A percentile compares a stretch with the other conserved stretches of the same genome.
Conservation (phyloP, 2,888 invertebrate genomes). For the Cyaniris semiargus region DNA sequence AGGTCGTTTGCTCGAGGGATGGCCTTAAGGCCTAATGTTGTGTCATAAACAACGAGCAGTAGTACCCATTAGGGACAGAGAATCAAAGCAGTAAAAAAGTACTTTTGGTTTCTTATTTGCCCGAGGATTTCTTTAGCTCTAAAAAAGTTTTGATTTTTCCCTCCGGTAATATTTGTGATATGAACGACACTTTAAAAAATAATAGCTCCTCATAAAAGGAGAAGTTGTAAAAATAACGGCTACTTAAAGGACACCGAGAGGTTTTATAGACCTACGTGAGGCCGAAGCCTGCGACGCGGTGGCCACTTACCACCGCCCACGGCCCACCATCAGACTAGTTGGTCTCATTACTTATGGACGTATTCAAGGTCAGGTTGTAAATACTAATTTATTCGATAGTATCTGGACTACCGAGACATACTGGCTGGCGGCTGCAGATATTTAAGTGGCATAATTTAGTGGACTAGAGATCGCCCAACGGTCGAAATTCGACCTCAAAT, state of each 20-base stretch:
- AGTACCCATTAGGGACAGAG: background rate
- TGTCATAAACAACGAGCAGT: background rate
- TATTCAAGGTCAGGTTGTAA: conserved; percentile 26
- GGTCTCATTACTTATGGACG: conserved; percentile 10
- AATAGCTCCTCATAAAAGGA: conserved; percentile 3
- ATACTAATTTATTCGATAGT: conserved; percentile 27
- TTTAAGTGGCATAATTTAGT: background rate
- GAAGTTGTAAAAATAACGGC: background rate
- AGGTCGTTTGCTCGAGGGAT: too few species aligned
- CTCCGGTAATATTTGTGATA: background rate
- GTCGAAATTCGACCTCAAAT: too few species aligned
- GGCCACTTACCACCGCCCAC: conserved; percentile 27
- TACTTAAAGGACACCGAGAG: background rate
- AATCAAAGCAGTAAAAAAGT: background rate
- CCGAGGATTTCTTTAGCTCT: background rate
- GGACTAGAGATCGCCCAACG: too few species aligned
- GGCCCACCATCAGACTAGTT: conserved; percentile 23
- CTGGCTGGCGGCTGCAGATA: conserved; percentile 22
- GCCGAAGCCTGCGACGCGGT: background rate
- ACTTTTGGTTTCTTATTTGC: background rate
- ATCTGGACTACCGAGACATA: conserved; percentile 11
- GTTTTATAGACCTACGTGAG: background rate
- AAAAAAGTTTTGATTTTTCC: background rate
- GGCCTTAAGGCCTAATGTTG: conserved; percentile 8
- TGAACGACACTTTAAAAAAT: background rate